Evolutionary conservation across 2,797 vertebrate genomes (phyloP), one percentile per base, ranked within the genome.

Genomic region (Tolypeutes matacus): DNA sequence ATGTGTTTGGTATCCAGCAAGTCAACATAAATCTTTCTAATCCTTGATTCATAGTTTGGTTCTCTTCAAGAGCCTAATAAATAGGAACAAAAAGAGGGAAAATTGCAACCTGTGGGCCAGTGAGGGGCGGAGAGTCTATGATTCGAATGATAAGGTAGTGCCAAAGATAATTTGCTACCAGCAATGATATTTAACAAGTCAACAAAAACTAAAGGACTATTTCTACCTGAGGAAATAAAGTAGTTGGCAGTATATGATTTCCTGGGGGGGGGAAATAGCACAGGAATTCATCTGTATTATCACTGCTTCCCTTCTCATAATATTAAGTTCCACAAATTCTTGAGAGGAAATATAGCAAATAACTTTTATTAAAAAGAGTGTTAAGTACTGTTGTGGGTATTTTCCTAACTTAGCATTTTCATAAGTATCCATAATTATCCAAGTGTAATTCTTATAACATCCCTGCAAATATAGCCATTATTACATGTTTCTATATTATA

Each of bases 11-110:
- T 90, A 84, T 62, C 87, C 72, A 95, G 39, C n/a, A 94, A 87
- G 27, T 94, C 53, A 93, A 31, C 46, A 92, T 88, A 81, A 94
- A 93, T 89, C 49, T 93, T 91, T 82, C n/a, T 91, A 72, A 80
- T 89, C 53, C 75, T 72, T 42, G 60, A 87, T 14, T 87, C 75
- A 70, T 56, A 81, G 15, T 80, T 78, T 94, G 67, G 73, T 87
- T 87, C 23, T 84, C 15, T 76, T 92, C 8, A 78, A 84, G 42
- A 95, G 3, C 0, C n/a, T 72, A 89, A 70, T 72, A 93, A 81
- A 76, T 93, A 73, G 69, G 51, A 94, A 81, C 0, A 7, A 72
- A 31, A 70, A 80, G 51, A 85, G 21, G 42, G 21, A 76, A 80
- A 42, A 80, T 13, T 73, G 1, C 11, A 62, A 60, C 80, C 56